Base-by-base conservation (phyloP, 2,113 vertebrate species). In the Gopherus evgoodei region DNA sequence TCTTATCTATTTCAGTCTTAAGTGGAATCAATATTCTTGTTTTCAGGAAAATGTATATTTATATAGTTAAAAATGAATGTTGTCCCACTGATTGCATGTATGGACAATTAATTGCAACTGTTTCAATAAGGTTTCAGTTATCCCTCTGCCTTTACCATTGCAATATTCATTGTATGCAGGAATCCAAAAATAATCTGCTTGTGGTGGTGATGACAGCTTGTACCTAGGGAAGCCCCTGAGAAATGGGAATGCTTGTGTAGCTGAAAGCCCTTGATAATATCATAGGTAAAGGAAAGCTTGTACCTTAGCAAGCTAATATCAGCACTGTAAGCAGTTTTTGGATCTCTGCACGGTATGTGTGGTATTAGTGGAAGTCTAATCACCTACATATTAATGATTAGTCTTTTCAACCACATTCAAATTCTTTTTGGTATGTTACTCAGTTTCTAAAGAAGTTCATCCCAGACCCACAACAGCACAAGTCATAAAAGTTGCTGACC, bases 1-100 rank as follows among this genome's bases (percentile, higher is more conserved):
- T 97, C 83, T 44, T 98, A 96, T 91, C 80, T 98, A 29, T 96
- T 98, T 90, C 85, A 96, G 92, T 97, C 90, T 97, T 87, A 95
- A 97, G 56, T 98, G 95, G 89, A 97, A 89, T 95, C 96, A 96
- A 83, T 92, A 86, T 53, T 93, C 83, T 91, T 83, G 75, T 84
- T 56, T 62, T 84, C 88, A 94, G 93, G 81, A 96, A 84, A 93
- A 84, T 94, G 10, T 89, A 31, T 96, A 92, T 93, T 94, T 97
- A 87, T 94, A 82, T 83, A 92, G 81, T 95, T 97, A 96, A 97
- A 93, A 97, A 89, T 79, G 25, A 97, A 90, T 94, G 54, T 94
- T 94, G 65, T 93, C 91, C 93, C 85, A 91, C 52, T 91, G 72
- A 92, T 84, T 93, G 27, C 80, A 27, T 79, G 90, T 29, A 93